These are phyloP conservation scores for Helicoverpa assulta DNA, from an alignment of 2,888 invertebrate genomes.

Conservation along the genomic window DNA sequence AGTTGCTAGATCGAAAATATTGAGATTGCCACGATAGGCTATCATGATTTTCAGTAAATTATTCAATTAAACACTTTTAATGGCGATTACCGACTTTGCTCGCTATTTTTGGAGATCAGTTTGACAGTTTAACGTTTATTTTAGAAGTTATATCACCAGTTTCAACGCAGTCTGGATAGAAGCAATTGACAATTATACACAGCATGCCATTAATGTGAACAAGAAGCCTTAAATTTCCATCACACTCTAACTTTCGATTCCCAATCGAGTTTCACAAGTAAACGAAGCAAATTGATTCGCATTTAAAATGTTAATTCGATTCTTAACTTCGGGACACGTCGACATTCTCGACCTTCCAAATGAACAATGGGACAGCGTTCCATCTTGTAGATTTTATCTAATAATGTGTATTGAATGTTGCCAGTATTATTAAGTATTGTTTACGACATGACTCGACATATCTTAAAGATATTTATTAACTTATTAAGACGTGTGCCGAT, in stretches of 20 bases:
- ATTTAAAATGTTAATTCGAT: conserved; percentile 83
- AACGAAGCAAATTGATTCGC: conserved; percentile 73
- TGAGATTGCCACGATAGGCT: too few species aligned
- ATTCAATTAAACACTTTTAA: too few species aligned
- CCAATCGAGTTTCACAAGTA: conserved; percentile 66
- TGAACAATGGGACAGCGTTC: conserved; percentile 58
- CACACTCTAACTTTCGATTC: neutral
- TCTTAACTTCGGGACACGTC: conserved; percentile 59
- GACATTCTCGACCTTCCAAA: conserved; percentile 59
- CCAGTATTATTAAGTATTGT: conserved; percentile 54
- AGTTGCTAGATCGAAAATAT: too few species aligned
- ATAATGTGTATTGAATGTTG: conserved; percentile 59
- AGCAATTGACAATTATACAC: too few species aligned
- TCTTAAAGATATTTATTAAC: conserved; percentile 50
- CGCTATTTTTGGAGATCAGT: too few species aligned
- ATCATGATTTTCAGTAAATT: too few species aligned
- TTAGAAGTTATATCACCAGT: too few species aligned
- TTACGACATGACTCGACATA: conserved; percentile 51
- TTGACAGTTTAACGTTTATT: too few species aligned
- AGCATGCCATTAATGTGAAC: too few species aligned
- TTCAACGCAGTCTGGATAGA: too few species aligned
- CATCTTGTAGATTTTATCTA: conserved; percentile 63
- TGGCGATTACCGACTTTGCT: too few species aligned
- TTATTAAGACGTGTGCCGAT: conserved; percentile 60
- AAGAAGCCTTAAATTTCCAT: too few species aligned